Conservation (phyloP, 2,888 invertebrate genomes). For the Hyposoter dolosus region DNA sequence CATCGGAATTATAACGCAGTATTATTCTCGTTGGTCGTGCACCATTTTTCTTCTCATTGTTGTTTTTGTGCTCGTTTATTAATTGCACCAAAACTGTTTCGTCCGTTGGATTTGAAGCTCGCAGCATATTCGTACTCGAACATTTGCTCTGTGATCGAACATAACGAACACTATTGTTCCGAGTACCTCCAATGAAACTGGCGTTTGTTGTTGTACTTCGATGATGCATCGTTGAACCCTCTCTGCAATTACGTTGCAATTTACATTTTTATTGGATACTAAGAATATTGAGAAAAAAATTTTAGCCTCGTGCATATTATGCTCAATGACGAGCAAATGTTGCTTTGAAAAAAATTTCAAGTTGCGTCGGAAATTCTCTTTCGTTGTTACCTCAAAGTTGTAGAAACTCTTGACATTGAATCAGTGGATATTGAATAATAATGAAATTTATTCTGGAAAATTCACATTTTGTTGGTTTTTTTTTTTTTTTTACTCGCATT, state of each 20-base stretch:
- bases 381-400: background rate
- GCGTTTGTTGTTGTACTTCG: conserved; percentile 76
- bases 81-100: conserved; percentile 62
- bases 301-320: background rate
- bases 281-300: background rate
- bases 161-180: conserved; percentile 62
- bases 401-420: too few relatives aligned
- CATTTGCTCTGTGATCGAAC: conserved; percentile 58
- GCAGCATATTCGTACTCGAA: conserved; percentile 46
- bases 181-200: conserved; percentile 65
- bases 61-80: conserved; percentile 61
- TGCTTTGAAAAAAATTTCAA: background rate
- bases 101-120: conserved; percentile 46
- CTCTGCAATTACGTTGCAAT: conserved; percentile 71
- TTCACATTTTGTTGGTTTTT: too few relatives aligned
- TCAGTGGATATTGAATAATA: too few relatives aligned
- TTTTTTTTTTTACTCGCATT: too few relatives aligned
- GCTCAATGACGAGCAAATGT: background rate
- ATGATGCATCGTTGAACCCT: conserved; percentile 77
- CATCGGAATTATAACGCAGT: conserved; percentile 58
- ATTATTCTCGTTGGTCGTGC: conserved; percentile 57
- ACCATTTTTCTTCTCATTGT: conserved; percentile 52
- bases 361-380: background rate
- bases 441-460: too few relatives aligned
- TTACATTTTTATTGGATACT: conserved; percentile 4